These are phyloP conservation scores for Zaprionus bogoriensis DNA, from an alignment of 2,888 invertebrate species.

Conservation along the genomic window DNA sequence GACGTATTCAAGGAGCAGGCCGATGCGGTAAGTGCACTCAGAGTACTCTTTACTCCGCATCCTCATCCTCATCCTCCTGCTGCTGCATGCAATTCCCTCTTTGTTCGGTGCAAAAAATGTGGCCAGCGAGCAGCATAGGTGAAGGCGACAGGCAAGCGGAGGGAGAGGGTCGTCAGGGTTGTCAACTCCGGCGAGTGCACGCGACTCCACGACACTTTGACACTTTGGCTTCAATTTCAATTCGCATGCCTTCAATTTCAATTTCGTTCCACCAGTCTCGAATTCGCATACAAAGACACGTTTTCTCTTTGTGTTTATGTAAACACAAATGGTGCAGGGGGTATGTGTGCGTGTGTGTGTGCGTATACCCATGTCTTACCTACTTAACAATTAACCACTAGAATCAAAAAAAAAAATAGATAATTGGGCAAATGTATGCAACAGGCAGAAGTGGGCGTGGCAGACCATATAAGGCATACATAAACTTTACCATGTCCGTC, in stretches of 20 bases:
- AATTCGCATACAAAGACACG: neutral
- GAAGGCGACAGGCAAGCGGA: too few species aligned
- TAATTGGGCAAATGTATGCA: too few species aligned
- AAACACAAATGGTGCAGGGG: neutral
- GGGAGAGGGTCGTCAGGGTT: constrained; percentile 24
- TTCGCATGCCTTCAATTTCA: neutral
- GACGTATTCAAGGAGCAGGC: constrained; percentile 75
- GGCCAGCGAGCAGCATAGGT: constrained; percentile 2
- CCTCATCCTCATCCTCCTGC: constrained; percentile 5
- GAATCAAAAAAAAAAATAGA: too few species aligned
- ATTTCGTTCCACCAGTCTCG: neutral
- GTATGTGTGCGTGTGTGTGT: neutral
- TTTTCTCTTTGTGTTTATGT: constrained; percentile 1
- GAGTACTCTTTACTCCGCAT: too few species aligned
- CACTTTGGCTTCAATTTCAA: too few species aligned
- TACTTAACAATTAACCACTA: too few species aligned
- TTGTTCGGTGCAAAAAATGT: constrained; percentile 31
- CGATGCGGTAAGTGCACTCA: constrained; percentile 72
- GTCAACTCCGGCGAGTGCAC: constrained; percentile 29
- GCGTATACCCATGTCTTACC: too few species aligned
- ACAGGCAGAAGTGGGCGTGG: too few species aligned
- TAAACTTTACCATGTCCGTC: too few species aligned
- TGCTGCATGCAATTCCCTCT: constrained; percentile 17
- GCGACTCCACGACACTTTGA: constrained; percentile 8
- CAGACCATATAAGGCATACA: too few species aligned